These are phyloP conservation scores for Enteromius unitaeniatus DNA, from an alignment of 2,797 vertebrate genomes.

Conservation along the genomic window DNA sequence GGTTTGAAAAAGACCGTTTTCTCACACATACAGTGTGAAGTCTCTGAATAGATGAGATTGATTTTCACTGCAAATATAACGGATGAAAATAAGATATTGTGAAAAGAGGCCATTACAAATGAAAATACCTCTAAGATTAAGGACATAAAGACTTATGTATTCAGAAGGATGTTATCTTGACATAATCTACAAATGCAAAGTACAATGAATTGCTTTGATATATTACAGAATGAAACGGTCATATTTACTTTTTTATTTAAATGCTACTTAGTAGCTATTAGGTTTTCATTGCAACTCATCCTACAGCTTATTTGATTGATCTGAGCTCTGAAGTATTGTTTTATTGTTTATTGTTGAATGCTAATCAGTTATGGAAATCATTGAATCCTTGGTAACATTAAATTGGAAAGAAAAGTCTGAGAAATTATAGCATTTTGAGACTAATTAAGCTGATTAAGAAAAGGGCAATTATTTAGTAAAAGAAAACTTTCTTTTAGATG, in stretches of 20 bases:
- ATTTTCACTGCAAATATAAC: neutral
- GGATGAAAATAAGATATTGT: fast-evolving
- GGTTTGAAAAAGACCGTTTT: neutral
- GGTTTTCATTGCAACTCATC: neutral
- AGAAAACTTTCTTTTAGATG: neutral
- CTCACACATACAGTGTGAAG: neutral
- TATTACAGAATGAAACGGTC: neutral
- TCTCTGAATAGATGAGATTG: neutral
- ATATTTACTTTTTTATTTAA: neutral
- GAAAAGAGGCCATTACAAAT: neutral
- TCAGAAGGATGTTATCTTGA: neutral
- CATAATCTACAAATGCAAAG: neutral
- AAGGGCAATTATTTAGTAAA: neutral
- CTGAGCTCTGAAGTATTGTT: neutral
- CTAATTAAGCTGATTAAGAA: neutral
- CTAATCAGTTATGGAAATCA: neutral
- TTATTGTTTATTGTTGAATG: no score
- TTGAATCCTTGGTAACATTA: neutral
- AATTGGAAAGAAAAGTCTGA: neutral
- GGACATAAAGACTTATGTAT: neutral
- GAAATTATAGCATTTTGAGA: neutral
- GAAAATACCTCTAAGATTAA: neutral
- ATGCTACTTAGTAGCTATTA: neutral
- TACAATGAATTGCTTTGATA: neutral
- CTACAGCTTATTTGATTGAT: neutral